These are phyloP conservation scores for Gephyroberyx darwinii DNA, from an alignment of 2,797 vertebrate genomes.

Conservation along the genomic window DNA sequence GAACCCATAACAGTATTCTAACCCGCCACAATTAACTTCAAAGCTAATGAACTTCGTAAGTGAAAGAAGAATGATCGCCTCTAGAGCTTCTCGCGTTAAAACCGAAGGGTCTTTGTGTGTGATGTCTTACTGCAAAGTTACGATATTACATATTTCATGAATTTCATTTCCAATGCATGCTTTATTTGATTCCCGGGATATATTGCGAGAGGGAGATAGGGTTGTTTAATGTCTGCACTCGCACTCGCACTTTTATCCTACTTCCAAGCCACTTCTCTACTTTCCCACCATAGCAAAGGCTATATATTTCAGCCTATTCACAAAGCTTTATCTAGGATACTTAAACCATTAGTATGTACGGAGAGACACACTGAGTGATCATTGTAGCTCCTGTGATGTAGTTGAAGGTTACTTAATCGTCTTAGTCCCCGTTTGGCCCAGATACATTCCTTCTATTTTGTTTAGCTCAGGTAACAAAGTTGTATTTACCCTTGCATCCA, in stretches of 20 bases:
- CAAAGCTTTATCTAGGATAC: conserved; percentile 38
- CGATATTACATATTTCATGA: conserved; percentile 37
- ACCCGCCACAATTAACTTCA: conserved; percentile 56
- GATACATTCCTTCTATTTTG: conserved; percentile 53
- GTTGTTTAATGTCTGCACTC: conserved; percentile 15
- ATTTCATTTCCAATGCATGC: conserved; percentile 45
- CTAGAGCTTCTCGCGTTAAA: conserved; percentile 3
- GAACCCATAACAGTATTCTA: conserved; percentile 57
- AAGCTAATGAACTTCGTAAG: conserved; percentile 54
- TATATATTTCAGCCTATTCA: conserved; percentile 34
- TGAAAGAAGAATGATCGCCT: background rate
- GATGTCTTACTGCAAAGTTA: conserved; percentile 34
- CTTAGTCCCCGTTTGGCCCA: conserved; percentile 44
- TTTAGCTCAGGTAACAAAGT: conserved; percentile 50
- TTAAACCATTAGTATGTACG: conserved; percentile 49
- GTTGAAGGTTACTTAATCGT: conserved; percentile 70
- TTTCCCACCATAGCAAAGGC: conserved; percentile 22
- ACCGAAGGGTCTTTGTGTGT: conserved; percentile 16
- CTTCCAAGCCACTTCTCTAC: conserved; percentile 14
- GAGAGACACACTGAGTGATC: conserved; percentile 46
- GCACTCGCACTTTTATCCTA: background rate
- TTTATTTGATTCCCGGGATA: conserved; percentile 42
- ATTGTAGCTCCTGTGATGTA: conserved; percentile 48
- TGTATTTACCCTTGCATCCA: conserved; percentile 41
- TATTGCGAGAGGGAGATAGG: conserved; percentile 8